Evolutionary conservation across 2,113 vertebrate genomes (phyloP).

Genomic region (Genyomyrus donnyi): DNA sequence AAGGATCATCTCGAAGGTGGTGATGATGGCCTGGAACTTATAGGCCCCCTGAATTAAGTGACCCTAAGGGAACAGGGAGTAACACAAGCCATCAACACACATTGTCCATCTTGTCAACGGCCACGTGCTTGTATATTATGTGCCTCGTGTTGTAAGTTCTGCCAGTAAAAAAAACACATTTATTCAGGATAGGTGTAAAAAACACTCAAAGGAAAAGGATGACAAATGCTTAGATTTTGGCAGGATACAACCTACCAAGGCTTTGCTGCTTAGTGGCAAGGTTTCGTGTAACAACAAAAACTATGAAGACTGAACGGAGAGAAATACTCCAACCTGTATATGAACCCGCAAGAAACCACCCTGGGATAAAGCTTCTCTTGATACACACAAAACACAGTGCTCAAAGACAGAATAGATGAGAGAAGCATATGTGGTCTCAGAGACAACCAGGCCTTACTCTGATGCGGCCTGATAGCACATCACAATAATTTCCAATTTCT

Average conservation of each 20-base stretch:
- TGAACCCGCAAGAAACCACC: background rate
- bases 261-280: background rate
- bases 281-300: background rate
- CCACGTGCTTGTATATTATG: background rate
- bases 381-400: background rate
- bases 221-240: background rate
- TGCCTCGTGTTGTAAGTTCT: background rate
- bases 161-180: background rate
- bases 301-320: background rate
- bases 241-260: background rate
- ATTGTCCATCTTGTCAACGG: background rate
- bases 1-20: slow-evolving; percentile 81
- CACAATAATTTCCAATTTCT: background rate
- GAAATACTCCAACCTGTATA: background rate
- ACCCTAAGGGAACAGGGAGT: slow-evolving; percentile 49
- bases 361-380: background rate
- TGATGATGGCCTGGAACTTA: slow-evolving; percentile 76
- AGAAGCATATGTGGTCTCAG: background rate
- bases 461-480: background rate
- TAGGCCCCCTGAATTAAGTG: slow-evolving; percentile 66
- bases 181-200: background rate
- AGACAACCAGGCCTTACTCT: background rate
- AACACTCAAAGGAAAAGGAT: background rate
- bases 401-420: background rate
- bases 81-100: background rate